phyloP scores from a whole-genome alignment of 2,797 vertebrate species.

The Falco concolor region DNA sequence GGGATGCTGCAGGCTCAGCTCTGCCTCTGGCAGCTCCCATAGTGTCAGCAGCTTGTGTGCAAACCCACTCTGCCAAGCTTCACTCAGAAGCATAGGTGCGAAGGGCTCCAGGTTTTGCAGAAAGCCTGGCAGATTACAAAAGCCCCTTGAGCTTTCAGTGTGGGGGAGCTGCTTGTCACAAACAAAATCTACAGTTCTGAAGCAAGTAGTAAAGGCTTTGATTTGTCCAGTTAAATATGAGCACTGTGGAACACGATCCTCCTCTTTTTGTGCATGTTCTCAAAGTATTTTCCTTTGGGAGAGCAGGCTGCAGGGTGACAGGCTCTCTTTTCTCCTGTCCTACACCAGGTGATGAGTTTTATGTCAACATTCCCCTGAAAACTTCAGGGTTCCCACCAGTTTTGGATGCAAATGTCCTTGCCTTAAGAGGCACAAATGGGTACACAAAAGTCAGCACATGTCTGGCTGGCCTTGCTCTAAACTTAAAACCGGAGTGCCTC shows the following conservation, averaged over 20 bases:
- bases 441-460: background rate
- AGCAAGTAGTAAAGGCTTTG: background rate
- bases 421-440: background rate
- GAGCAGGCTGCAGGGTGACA: background rate
- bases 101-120: background rate
- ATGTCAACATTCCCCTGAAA: background rate
- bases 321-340: background rate
- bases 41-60: background rate
- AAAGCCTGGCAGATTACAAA: background rate
- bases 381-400: background rate
- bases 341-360: background rate
- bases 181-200: background rate
- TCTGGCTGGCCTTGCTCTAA: background rate
- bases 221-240: background rate
- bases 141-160: background rate
- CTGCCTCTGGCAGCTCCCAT: background rate
- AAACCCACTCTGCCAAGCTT: background rate
- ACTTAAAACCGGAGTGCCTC: background rate
- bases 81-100: background rate
- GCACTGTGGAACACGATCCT: background rate
- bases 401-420: background rate
- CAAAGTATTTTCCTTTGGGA: background rate
- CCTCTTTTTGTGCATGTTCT: background rate
- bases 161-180: background rate
- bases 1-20: accelerated